Evolutionary conservation across 2,113 vertebrate species (phyloP), one percentile per base, ranked within the genome.

Genomic region (Pelusios castaneus): DNA sequence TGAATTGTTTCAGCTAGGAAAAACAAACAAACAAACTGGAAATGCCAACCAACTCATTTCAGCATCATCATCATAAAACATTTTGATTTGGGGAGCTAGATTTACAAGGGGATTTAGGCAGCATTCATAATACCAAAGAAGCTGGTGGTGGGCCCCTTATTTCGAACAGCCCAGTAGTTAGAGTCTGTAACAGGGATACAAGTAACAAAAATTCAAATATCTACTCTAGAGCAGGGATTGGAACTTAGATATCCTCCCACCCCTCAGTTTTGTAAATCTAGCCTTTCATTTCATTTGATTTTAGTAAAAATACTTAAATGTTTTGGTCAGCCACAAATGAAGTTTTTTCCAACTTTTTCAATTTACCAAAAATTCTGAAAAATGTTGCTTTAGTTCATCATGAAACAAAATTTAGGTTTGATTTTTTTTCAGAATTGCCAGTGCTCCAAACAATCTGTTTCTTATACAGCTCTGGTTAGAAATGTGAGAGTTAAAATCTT

Each of bases 401-500:
- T 70, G 63, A 70, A 70, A 38, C n/a, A n/a, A 38, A 38, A 38
- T 38, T 38, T 38, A 38, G 34, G 19, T 70, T 38, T 70, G n/a
- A 70, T 38, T 70, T 70, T 58, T 70, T 58, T 11, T 63, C 34
- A 6, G 10, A 19, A 70, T n/a, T 38, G 4, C 16, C 34, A 70
- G n/a, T 70, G n/a, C 38, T 4, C 34, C 34, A 70, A 70, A 22
- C n/a, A 38, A 67, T 38, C n/a, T 19, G 4, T 70, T 22, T 70
- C 22, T 31, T 60, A 38, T 19, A 38, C 19, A 70, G n/a, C 63
- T 70, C 34, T 17, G 10, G 58, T 90, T 81, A 97, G 95, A 82
- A 96, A 89, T 51, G 89, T 96, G 82, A 95, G 83, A 89, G 95
- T 97, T 97, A 97, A 98, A 96, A 94, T 88, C 89, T 94, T 89